phyloP scores from a whole-genome alignment of 2,797 vertebrate species.

The Sternotherus odoratus region DNA sequence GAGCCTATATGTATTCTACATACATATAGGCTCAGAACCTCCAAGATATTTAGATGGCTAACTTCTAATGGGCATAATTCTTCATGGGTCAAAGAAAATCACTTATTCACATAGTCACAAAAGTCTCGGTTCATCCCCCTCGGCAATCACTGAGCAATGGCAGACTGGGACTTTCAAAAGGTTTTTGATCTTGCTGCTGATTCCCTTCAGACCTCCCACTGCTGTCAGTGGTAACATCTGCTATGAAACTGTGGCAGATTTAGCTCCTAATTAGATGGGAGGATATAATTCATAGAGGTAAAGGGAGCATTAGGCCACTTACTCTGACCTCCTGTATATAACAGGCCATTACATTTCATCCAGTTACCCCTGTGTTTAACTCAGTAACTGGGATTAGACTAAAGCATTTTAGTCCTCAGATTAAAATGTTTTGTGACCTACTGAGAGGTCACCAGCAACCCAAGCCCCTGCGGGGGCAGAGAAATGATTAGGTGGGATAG shows the following conservation, averaged over 20 bases:
- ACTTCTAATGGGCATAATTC: neutral
- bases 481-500: neutral
- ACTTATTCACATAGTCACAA: neutral
- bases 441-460: neutral
- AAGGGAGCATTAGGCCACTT: neutral
- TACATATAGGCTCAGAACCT: neutral
- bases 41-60: neutral
- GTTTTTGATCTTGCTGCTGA: accelerated
- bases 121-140: neutral
- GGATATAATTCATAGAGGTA: neutral
- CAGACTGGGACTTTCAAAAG: neutral
- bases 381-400: neutral
- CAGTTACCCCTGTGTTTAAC: neutral
- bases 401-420: neutral
- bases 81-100: neutral
- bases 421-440: neutral
- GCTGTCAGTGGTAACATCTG: neutral
- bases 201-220: neutral
- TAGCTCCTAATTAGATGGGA: neutral
- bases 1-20: too few species aligned
- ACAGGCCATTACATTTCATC: neutral
- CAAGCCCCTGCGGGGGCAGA: neutral
- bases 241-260: neutral
- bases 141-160: neutral
- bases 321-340: neutral